These are phyloP conservation scores for Nyleta sp. DNA, from an alignment of 2,888 invertebrate species.

Conservation along the genomic window DNA sequence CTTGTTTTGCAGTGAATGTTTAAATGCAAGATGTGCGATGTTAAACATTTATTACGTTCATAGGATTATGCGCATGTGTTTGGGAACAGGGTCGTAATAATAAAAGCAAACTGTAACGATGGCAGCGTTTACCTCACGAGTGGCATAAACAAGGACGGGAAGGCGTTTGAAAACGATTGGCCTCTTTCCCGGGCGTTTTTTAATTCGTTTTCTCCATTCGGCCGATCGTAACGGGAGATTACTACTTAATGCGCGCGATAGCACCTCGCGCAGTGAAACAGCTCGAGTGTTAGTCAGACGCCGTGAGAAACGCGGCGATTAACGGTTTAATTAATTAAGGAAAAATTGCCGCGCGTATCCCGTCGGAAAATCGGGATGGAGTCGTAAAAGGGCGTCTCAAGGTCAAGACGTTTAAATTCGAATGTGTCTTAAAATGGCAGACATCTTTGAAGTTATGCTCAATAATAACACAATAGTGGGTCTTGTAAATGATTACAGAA, in stretches of 20 bases:
- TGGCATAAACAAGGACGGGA: slow-evolving; percentile 59
- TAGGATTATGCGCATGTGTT: slow-evolving; percentile 56
- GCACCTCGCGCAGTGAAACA: slow-evolving; percentile 66
- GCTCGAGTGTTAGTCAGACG: slow-evolving; percentile 68
- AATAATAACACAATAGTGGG: too few relatives aligned
- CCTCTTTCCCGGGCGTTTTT: slow-evolving; percentile 67
- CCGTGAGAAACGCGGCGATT: slow-evolving; percentile 43
- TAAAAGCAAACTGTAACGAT: slow-evolving; percentile 72
- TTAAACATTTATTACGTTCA: slow-evolving; percentile 54
- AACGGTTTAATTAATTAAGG: slow-evolving; percentile 47
- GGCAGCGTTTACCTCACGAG: slow-evolving; percentile 70
- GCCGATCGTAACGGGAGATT: slow-evolving; percentile 72
- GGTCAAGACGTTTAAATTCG: too few relatives aligned
- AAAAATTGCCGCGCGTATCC: not conserved
- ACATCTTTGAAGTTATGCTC: too few relatives aligned
- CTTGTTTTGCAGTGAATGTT: slow-evolving; percentile 42
- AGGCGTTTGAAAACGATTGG: slow-evolving; percentile 74
- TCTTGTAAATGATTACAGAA: too few relatives aligned
- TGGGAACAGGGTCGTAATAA: slow-evolving; percentile 55
- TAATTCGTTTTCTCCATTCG: slow-evolving; percentile 71
- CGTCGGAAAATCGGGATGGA: too few relatives aligned
- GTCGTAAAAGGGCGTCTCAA: too few relatives aligned
- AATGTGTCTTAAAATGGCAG: too few relatives aligned
- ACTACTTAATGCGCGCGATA: slow-evolving; percentile 74
- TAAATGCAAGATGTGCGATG: slow-evolving; percentile 44